These are phyloP conservation scores for Neuroterus valhalla DNA, from an alignment of 1,140 invertebrate species.

Conservation along the genomic window DNA sequence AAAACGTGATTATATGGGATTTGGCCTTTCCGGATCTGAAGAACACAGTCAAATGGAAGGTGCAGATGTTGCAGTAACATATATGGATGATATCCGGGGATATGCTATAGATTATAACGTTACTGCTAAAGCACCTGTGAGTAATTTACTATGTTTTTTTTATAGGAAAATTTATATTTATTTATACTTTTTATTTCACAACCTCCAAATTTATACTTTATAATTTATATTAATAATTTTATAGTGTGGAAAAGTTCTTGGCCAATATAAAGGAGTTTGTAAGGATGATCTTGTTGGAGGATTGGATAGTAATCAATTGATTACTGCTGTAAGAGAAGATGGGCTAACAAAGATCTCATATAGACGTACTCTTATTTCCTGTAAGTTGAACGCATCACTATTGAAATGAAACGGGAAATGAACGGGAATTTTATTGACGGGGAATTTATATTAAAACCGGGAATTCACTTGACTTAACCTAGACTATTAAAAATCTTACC, in stretches of 20 bases:
- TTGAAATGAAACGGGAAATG: no score
- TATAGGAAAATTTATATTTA: no score
- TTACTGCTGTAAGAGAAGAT: constrained; percentile 81
- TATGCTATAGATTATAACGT: constrained; percentile 90
- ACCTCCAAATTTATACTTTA: constrained; percentile 11
- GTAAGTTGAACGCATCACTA: no score
- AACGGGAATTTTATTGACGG: no score
- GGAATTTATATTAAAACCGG: no score
- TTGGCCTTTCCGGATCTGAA: constrained; percentile 87
- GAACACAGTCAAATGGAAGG: constrained; percentile 87
- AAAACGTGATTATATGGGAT: constrained; percentile 89
- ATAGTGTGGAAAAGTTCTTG: constrained; percentile 89
- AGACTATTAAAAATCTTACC: no score
- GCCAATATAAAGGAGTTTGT: constrained; percentile 90
- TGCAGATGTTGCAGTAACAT: constrained; percentile 87
- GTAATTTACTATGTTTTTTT: constrained; percentile 51
- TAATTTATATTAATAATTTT: constrained; percentile 24
- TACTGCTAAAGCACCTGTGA: constrained; percentile 86
- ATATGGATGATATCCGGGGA: constrained; percentile 83
- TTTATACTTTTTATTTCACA: constrained; percentile 21
- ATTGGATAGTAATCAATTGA: constrained; percentile 85
- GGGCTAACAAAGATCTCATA: constrained; percentile 88
- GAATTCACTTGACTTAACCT: no score
- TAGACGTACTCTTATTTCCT: constrained; percentile 81
- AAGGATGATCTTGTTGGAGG: constrained; percentile 86